Percentiles rank a stretch among this genome's conserved stretches.
Conservation (phyloP, 2,113 vertebrate species). For the Heptranchias perlo region DNA sequence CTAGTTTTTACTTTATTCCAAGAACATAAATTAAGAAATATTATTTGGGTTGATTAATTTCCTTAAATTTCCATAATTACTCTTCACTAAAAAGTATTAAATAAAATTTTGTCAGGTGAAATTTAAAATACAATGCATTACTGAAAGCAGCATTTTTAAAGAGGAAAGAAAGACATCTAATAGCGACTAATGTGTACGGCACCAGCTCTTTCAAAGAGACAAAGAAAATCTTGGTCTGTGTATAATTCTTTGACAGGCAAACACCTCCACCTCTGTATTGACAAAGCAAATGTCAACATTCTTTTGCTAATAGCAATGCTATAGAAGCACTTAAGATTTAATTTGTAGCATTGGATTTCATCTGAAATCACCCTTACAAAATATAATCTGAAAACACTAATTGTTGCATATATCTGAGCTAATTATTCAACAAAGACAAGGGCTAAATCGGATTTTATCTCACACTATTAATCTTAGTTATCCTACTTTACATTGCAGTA, state of each 20-base stretch:
- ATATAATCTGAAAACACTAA: background rate
- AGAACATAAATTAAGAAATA: background rate
- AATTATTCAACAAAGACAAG: background rate
- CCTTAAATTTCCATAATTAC: background rate
- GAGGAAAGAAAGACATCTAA: background rate
- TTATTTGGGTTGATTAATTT: background rate
- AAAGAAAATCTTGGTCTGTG: background rate
- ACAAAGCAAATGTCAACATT: background rate
- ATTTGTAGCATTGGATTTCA: background rate
- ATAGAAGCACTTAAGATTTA: background rate
- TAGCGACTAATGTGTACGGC: background rate
- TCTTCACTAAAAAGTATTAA: background rate
- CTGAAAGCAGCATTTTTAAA: background rate
- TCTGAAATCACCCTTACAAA: background rate
- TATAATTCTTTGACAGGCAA: background rate
- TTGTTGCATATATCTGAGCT: background rate
- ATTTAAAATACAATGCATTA: background rate
- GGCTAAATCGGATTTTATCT: slow-evolving; percentile 1
- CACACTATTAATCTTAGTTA: slow-evolving; percentile 13
- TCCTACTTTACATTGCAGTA: background rate
- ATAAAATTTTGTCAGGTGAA: background rate
- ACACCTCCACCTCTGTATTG: background rate
- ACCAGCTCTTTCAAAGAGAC: background rate
- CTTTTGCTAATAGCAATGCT: background rate
- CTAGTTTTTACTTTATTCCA: background rate